These are phyloP conservation scores for human (Homo sapiens) DNA, from an alignment of 2,113 vertebrate genomes.

Conservation along the genomic window DNA sequence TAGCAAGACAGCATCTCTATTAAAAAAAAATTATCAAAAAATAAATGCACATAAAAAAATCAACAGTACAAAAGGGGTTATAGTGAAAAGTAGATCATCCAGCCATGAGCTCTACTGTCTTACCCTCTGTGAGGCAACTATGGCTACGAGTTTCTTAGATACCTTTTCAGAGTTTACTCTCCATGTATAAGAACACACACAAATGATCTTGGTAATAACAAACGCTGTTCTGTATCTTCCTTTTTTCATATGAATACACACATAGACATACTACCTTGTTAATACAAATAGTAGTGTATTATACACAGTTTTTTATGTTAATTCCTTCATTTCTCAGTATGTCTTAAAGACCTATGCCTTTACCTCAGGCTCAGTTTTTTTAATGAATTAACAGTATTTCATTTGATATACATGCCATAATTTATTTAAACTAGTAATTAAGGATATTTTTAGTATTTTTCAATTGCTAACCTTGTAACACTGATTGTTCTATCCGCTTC, in stretches of 20 bases:
- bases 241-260: not conserved
- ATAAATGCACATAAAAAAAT: not conserved
- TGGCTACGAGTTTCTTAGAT: not conserved
- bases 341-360: not conserved
- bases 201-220: not conserved
- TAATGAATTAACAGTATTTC: not conserved
- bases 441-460: not conserved
- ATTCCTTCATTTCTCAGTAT: not conserved
- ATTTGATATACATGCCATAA: not conserved
- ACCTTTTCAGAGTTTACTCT: not conserved
- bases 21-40: not conserved
- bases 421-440: not conserved
- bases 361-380: not conserved
- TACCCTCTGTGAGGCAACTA: not conserved
- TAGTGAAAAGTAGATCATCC: not conserved
- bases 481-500: not conserved
- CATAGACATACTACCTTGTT: not conserved
- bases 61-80: not conserved
- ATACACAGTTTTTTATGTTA: not conserved
- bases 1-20: too few relatives aligned
- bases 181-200: not conserved
- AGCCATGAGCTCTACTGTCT: not conserved
- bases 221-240: not conserved
- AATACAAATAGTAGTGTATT: not conserved
- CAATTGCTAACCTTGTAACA: not conserved